Conservation (phyloP, 2,113 vertebrate species). For the Hippocampus mohnikei region DNA sequence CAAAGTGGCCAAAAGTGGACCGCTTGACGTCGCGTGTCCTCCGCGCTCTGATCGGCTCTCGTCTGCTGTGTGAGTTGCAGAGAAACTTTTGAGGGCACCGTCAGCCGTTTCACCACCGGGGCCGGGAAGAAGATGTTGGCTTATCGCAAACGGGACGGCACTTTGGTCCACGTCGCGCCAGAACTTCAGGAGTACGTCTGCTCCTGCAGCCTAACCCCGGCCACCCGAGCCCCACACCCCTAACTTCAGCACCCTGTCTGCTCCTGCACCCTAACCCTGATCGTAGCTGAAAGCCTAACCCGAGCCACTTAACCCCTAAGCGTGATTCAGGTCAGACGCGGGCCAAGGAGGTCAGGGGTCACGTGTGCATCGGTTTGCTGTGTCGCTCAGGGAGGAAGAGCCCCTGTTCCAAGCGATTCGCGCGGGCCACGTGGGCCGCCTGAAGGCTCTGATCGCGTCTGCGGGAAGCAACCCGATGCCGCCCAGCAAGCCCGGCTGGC, state of each 20-base stretch:
- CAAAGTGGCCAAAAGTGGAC: not conserved
- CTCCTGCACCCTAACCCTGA: too few relatives aligned
- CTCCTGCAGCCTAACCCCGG: not conserved
- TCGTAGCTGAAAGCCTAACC: too few relatives aligned
- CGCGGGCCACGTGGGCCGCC: conserved; percentile 57
- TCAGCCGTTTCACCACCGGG: conserved; percentile 66
- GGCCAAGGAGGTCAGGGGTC: not conserved
- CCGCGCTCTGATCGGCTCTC: conserved; percentile 19
- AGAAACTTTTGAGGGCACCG: conserved; percentile 39
- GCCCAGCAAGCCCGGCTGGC: conserved; percentile 83
- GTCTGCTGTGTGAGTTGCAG: conserved; percentile 25
- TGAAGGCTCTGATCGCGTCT: conserved; percentile 71
- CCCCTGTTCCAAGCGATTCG: conserved; percentile 62
- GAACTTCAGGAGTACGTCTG: conserved; percentile 63
- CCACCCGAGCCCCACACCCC: not conserved
- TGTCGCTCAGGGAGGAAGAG: conserved; percentile 58
- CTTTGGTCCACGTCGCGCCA: conserved; percentile 60
- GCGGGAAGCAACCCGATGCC: conserved; percentile 70
- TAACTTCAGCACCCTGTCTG: too few relatives aligned
- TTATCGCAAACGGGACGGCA: conserved; percentile 75
- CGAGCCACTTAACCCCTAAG: too few relatives aligned
- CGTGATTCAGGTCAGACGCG: not conserved
- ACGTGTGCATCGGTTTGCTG: conserved; percentile 6
- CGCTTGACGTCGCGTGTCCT: not conserved
- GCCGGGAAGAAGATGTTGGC: conserved; percentile 74